Evolutionary conservation across 2,888 invertebrate genomes (phyloP).

Genomic region (Penaeus monodon): DNA sequence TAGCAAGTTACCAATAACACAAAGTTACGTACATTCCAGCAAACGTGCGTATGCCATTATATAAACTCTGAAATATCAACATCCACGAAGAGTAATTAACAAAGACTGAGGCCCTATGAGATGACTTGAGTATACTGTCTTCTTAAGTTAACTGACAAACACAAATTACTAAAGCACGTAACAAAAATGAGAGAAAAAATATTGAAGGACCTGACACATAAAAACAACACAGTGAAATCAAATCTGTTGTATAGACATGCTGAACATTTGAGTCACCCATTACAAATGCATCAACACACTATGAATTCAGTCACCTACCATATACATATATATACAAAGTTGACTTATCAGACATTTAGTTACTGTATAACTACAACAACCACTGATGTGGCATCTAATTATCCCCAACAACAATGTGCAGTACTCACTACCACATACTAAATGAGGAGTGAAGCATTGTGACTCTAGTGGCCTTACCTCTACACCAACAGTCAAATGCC

Average conservation of each 20-base stretch:
- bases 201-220: slow-evolving; percentile 10
- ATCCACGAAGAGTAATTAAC: slow-evolving; percentile 35
- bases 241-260: slow-evolving; percentile 11
- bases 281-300: slow-evolving; percentile 39
- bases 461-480: not conserved
- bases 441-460: slow-evolving; percentile 6
- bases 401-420: slow-evolving; percentile 29
- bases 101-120: slow-evolving; percentile 21
- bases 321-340: slow-evolving; percentile 30
- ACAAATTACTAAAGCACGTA: not conserved
- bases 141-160: not conserved
- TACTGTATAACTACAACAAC: slow-evolving; percentile 10
- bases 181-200: not conserved
- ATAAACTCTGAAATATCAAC: slow-evolving; percentile 55
- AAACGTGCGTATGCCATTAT: not conserved
- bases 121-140: slow-evolving; percentile 12
- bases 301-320: slow-evolving; percentile 5
- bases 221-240: slow-evolving; percentile 2
- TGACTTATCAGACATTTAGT: not conserved
- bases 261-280: slow-evolving; percentile 6
- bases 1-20: slow-evolving; percentile 3
- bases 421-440: slow-evolving; percentile 11
- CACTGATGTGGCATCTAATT: not conserved
- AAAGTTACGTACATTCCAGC: not conserved
- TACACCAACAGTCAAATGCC: slow-evolving; percentile 5